These are phyloP conservation scores for Ambastaia sidthimunki DNA, from an alignment of 2,797 vertebrate species.

Conservation along the genomic window DNA sequence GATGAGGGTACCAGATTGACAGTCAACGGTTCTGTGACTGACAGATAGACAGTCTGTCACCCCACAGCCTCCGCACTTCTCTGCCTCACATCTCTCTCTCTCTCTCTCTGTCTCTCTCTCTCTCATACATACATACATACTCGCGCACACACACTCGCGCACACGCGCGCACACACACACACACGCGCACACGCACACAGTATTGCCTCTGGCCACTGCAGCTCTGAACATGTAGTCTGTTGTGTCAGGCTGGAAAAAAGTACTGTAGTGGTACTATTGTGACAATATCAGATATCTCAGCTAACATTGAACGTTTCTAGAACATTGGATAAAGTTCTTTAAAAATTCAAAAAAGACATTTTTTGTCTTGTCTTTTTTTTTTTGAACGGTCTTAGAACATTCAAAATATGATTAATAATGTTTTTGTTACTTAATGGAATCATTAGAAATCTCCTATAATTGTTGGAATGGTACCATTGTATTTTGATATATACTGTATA, in stretches of 20 bases:
- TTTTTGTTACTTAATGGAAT: too few relatives aligned
- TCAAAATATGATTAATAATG: too few relatives aligned
- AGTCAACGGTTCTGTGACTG: conserved; percentile 35
- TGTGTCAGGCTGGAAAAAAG: conserved; percentile 2
- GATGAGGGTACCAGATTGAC: conserved; percentile 39
- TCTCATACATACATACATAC: too few relatives aligned
- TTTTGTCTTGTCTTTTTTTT: too few relatives aligned
- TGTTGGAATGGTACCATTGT: background rate
- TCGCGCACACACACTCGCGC: too few relatives aligned
- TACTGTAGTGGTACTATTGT: background rate
- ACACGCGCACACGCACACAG: conserved; percentile 24
- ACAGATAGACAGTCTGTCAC: conserved; percentile 46
- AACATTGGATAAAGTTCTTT: too few relatives aligned
- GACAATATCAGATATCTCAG: background rate
- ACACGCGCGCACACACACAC: background rate
- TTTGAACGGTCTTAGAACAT: too few relatives aligned
- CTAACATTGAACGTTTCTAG: too few relatives aligned
- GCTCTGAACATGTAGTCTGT: conserved; percentile 6
- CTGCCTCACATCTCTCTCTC: conserved; percentile 8
- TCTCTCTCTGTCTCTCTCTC: too few relatives aligned
- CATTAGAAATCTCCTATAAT: too few relatives aligned
- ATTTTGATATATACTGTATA: conserved; percentile 1
- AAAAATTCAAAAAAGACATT: too few relatives aligned
- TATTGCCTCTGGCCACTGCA: conserved; percentile 18
- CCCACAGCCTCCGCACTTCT: conserved; percentile 22